Conservation (phyloP, 2,797 vertebrate species). For the Pseudocheirus occidentalis region DNA sequence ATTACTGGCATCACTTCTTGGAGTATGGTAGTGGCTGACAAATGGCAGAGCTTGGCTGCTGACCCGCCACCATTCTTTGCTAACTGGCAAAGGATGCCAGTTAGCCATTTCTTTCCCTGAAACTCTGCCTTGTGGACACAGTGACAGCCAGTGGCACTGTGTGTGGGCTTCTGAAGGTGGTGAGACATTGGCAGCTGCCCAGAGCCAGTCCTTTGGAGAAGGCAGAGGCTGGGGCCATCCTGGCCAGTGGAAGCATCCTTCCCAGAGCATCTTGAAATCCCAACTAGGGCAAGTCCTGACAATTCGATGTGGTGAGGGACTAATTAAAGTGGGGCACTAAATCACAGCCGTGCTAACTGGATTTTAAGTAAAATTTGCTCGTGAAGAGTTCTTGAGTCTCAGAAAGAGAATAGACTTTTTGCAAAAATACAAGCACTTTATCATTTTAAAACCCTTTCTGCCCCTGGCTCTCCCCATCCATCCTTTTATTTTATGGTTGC, state of each 20-base stretch:
- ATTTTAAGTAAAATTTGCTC: constrained; percentile 33
- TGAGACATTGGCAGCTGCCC: neutral
- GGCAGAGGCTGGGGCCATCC: neutral
- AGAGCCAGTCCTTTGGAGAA: neutral
- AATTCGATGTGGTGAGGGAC: neutral
- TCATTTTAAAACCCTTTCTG: neutral
- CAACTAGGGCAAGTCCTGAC: neutral
- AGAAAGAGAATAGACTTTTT: neutral
- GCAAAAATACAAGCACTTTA: neutral
- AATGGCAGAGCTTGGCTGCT: neutral
- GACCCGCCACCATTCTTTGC: neutral
- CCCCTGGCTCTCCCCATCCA: neutral
- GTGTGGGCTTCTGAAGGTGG: neutral
- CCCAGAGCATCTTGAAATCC: neutral
- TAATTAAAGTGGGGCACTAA: neutral
- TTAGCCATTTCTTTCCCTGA: neutral
- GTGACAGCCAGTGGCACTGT: neutral
- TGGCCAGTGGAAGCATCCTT: neutral
- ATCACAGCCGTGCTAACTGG: neutral
- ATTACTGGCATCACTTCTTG: neutral
- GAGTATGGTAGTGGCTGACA: neutral
- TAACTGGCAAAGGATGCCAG: no score
- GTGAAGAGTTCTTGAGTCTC: constrained; percentile 25
- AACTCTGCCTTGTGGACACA: neutral
- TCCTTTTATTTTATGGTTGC: neutral